phyloP scores from a whole-genome alignment of 1,140 invertebrate genomes.

The Elysia chlorotica region DNA sequence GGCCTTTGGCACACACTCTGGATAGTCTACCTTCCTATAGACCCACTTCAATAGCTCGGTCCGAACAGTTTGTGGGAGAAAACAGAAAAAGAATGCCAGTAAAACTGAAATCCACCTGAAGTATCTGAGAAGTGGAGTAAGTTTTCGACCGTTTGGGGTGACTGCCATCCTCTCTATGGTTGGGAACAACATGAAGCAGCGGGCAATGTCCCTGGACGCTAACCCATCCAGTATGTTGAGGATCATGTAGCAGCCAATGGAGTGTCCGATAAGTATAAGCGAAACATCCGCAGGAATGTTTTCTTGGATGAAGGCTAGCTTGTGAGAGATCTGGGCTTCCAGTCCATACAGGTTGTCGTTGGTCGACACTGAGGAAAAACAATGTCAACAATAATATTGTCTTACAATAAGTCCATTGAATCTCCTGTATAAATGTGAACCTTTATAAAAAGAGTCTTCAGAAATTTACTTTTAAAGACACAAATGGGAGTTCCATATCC shows the following conservation, averaged over 20 bases:
- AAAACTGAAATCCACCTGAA: constrained; percentile 67
- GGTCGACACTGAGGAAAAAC: constrained; percentile 33
- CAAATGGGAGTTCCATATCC: no score
- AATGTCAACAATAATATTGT: background rate
- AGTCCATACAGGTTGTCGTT: constrained; percentile 69
- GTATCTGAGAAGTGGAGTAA: constrained; percentile 64
- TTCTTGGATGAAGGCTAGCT: constrained; percentile 75
- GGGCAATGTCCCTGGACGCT: constrained; percentile 33
- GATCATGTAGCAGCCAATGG: constrained; percentile 81
- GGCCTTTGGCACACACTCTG: constrained; percentile 53
- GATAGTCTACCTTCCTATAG: constrained; percentile 43
- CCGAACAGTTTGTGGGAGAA: constrained; percentile 56
- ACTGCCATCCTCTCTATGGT: constrained; percentile 79
- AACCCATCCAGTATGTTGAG: constrained; percentile 69
- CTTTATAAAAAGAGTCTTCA: no score
- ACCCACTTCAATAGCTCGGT: constrained; percentile 49
- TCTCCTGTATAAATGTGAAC: no score
- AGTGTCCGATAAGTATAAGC: constrained; percentile 81
- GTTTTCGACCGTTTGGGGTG: constrained; percentile 70
- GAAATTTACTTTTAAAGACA: no score
- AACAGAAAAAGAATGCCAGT: constrained; percentile 67
- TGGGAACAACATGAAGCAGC: constrained; percentile 76
- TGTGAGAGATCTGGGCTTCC: constrained; percentile 80
- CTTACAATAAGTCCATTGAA: no score
- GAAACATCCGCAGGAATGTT: constrained; percentile 68